Evolutionary conservation across 2,888 invertebrate genomes (phyloP).

Genomic region (Stenurella melanura): DNA sequence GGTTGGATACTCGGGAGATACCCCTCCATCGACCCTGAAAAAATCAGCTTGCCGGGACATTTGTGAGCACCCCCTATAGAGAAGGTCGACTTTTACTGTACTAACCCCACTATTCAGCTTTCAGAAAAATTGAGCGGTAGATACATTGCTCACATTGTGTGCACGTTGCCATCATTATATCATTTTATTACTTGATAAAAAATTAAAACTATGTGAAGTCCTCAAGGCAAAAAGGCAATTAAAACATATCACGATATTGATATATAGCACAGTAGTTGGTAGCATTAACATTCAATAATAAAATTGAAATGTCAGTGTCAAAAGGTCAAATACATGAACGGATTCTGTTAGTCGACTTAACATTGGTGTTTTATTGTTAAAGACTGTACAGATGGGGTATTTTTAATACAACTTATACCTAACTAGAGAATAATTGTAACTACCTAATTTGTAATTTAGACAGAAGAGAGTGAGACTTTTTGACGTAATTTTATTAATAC

Average conservation of each 20-base stretch:
- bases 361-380: background rate
- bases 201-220: too few species aligned
- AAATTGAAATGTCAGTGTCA: background rate
- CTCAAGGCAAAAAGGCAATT: background rate
- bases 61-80: too few species aligned
- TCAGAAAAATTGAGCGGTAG: too few species aligned
- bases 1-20: too few species aligned
- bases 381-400: background rate
- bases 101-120: too few species aligned
- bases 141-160: too few species aligned
- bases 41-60: too few species aligned
- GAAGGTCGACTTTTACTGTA: too few species aligned
- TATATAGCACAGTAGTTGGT: background rate
- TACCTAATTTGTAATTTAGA: background rate
- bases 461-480: background rate
- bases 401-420: background rate
- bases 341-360: background rate
- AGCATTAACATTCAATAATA: background rate
- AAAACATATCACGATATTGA: background rate
- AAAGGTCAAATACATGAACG: background rate
- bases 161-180: too few species aligned
- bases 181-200: too few species aligned
- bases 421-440: background rate
- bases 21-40: too few species aligned
- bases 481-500: background rate